A percentile compares a stretch with the other conserved stretches of the same genome.
Conservation (phyloP, 2,888 invertebrate species). For the Philereme transversata region DNA sequence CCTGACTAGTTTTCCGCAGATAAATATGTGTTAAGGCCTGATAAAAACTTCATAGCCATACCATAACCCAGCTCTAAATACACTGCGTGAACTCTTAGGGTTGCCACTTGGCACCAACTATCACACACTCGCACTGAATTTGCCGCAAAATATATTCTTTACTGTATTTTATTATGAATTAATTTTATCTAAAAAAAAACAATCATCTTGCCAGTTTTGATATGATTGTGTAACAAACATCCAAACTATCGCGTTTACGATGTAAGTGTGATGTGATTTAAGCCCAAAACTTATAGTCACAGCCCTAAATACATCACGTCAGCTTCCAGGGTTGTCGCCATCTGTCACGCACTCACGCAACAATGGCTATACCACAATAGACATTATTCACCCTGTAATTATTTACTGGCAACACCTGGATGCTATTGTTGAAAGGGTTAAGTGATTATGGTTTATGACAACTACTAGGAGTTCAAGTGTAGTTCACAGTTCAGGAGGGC, state of each 20-base stretch:
- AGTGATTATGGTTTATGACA: slow-evolving; percentile 31
- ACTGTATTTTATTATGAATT: too few species aligned
- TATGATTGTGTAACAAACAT: too few species aligned
- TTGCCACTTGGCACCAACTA: neutral
- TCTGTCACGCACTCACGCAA: slow-evolving; percentile 24
- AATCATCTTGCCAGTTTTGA: too few species aligned
- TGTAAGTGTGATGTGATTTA: too few species aligned
- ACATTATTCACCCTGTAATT: slow-evolving; percentile 29
- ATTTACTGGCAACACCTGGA: slow-evolving; percentile 30
- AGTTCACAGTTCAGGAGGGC: slow-evolving; percentile 13
- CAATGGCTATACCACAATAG: slow-evolving; percentile 21
- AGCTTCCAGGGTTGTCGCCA: slow-evolving; percentile 23
- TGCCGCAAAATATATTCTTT: too few species aligned
- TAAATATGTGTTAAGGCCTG: too few species aligned
- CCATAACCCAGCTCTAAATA: neutral
- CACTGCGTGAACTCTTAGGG: neutral
- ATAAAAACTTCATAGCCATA: neutral
- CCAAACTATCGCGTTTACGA: too few species aligned
- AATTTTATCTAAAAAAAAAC: too few species aligned
- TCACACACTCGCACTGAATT: too few species aligned
- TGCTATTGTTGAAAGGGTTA: slow-evolving; percentile 27
- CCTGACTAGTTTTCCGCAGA: too few species aligned
- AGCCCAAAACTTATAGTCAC: neutral
- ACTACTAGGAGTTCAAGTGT: slow-evolving; percentile 25
- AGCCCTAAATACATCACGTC: slow-evolving; percentile 7